Base-by-base conservation (phyloP, 2,797 vertebrate genomes). In the Oceanodroma leucorhoa region DNA sequence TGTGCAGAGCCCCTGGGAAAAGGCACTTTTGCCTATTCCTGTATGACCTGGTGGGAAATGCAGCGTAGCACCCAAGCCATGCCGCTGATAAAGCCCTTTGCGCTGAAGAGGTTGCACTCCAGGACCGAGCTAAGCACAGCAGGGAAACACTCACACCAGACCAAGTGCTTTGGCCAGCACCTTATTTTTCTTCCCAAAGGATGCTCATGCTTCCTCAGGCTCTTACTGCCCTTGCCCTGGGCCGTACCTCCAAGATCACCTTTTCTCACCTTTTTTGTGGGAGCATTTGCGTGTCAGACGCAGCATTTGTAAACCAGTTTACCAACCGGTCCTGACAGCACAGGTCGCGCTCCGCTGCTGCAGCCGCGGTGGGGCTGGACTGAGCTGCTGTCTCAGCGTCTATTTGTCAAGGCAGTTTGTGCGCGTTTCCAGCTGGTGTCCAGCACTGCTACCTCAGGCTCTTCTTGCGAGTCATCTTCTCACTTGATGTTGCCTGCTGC, bases 51-150 rank as follows among this genome's bases (percentile, higher is more conserved):
- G 27, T 30, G 67, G 11, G 34, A 53, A 50, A 5, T 2, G 32
- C 9, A 3, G 1, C 1, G 1, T 1, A 24, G 6, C 24, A 45
- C 11, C 40, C 1, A 2, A 26, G 10, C 10, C 16, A 4, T 3
- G 14, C 29, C 40, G 5, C 62, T 21, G 58, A 19, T 7, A 41
- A 15, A 70, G 55, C 22, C 34, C 62, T 17, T 32, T 4, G 41
- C 2, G 2, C 72, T 26, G 17, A 10, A 21, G 27, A 46, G 22
- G 10, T 11, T 55, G 27, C 13, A 3, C 70, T 51, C 34, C 55
- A 45, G 41, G 41, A 16, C 20, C 0, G 0, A 64, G 55, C 53
- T 26, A 66, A 54, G 54, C 5, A 11, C 3, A 21, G 34, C 16
- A 48, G 26, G 11, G n/a, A 32, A 65, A 50, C 15, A 0, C 20